These are phyloP conservation scores for Capitulum mitella DNA, from an alignment of 2,888 invertebrate species.

Conservation along the genomic window DNA sequence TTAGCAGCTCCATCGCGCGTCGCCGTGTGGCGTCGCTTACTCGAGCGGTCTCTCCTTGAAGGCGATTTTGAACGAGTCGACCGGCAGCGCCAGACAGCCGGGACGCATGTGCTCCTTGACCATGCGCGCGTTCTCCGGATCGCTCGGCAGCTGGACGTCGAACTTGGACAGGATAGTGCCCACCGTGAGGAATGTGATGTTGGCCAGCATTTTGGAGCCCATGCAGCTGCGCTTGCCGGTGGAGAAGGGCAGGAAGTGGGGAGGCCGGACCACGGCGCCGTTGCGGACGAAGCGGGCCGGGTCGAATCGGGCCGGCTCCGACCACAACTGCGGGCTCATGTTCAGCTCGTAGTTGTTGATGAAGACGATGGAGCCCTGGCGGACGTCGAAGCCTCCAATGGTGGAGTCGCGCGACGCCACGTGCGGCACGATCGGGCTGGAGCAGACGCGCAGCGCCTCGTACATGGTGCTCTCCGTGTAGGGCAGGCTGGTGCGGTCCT, in stretches of 20 bases:
- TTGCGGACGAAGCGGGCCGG: conserved; percentile 64
- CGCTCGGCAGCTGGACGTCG: conserved; percentile 31
- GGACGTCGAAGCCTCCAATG: conserved; percentile 62
- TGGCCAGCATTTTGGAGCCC: conserved; percentile 62
- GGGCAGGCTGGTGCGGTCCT: conserved; percentile 60
- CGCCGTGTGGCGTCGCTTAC: not conserved
- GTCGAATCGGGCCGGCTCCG: conserved; percentile 60
- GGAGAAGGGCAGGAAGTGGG: conserved; percentile 75
- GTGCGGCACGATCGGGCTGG: conserved; percentile 84
- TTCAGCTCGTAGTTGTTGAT: conserved; percentile 78
- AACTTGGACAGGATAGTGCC: conserved; percentile 33
- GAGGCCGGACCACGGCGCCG: conserved; percentile 54
- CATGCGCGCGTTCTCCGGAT: not conserved
- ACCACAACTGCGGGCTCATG: conserved; percentile 64
- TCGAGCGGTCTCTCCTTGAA: not conserved
- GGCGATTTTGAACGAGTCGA: conserved; percentile 28
- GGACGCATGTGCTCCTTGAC: conserved; percentile 29
- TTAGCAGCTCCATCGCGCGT: not conserved
- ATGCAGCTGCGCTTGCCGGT: conserved; percentile 80
- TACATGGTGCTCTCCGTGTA: conserved; percentile 74
- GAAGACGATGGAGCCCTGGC: conserved; percentile 70
- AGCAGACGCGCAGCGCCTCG: conserved; percentile 68
- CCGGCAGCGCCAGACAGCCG: conserved; percentile 33
- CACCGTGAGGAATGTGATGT: conserved; percentile 33
- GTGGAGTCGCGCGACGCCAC: conserved; percentile 69